Conservation (phyloP, 2,888 invertebrate genomes). For the Tetragnatha montana region DNA sequence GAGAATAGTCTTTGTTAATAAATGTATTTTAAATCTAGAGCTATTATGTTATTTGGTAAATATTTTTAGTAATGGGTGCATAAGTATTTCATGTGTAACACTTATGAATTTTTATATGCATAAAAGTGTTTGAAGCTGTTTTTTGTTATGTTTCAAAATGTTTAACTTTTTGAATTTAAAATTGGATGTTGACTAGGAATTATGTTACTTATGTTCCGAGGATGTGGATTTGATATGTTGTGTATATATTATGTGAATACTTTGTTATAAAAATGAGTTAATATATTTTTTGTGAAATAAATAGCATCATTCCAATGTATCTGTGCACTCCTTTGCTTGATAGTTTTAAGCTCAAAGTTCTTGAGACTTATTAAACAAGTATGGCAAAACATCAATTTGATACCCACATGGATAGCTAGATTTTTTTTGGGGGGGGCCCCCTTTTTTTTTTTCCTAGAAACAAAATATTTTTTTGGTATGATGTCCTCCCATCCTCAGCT, state of each 20-base stretch:
- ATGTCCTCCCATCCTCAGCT: no score
- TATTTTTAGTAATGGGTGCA: not conserved
- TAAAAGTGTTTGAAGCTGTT: not conserved
- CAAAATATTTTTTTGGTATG: no score
- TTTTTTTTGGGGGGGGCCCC: no score
- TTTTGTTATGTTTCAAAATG: not conserved
- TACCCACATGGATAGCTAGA: no score
- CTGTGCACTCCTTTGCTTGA: no score
- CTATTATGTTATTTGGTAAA: no score
- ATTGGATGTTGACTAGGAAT: not conserved
- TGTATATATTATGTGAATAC: constrained; percentile 35
- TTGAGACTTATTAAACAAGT: no score
- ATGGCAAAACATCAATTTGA: no score
- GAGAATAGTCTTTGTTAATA: no score
- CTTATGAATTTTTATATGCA: not conserved
- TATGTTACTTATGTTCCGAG: constrained; percentile 17
- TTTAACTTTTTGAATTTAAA: constrained; percentile 8
- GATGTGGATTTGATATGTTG: constrained; percentile 6
- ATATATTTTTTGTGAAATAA: constrained; percentile 52
- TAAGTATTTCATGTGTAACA: not conserved
- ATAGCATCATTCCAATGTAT: constrained; percentile 31
- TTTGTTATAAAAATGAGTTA: constrained; percentile 23
- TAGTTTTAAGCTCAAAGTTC: no score
- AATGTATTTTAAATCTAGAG: no score
- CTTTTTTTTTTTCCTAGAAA: no score